A percentile compares a stretch with the other conserved stretches of the same genome.
Conservation (phyloP, 2,113 vertebrate species). For the Corythornis cristatus region DNA sequence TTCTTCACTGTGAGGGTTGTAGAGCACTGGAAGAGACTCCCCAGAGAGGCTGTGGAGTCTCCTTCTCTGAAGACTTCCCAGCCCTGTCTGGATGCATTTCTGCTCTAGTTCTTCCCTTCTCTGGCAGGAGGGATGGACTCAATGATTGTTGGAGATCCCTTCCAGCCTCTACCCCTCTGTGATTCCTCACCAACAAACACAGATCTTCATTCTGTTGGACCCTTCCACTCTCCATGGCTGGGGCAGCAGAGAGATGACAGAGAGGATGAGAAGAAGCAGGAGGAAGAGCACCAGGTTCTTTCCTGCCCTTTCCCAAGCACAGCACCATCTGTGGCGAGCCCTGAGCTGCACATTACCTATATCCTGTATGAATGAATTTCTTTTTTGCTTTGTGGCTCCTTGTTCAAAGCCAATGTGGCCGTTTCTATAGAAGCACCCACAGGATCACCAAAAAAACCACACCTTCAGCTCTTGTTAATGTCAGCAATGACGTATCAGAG, state of each 20-base stretch:
- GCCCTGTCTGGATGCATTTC: too few species aligned
- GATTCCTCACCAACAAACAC: not conserved
- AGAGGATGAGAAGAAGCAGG: not conserved
- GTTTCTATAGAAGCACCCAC: conserved; percentile 66
- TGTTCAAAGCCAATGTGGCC: conserved; percentile 33
- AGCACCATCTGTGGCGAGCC: not conserved
- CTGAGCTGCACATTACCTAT: not conserved
- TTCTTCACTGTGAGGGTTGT: too few species aligned
- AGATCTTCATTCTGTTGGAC: not conserved
- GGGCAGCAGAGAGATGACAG: not conserved
- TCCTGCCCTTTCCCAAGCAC: conserved; percentile 42
- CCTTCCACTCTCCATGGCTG: rapidly evolving
- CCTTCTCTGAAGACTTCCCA: too few species aligned
- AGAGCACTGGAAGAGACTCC: too few species aligned
- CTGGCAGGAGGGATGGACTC: too few species aligned
- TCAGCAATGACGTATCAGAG: conserved; percentile 69
- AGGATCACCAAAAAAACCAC: conserved; percentile 61
- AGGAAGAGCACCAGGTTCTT: not conserved
- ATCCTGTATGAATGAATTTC: conserved; percentile 68
- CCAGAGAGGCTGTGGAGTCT: too few species aligned
- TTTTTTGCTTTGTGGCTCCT: not conserved
- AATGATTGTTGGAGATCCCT: too few species aligned
- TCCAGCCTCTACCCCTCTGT: too few species aligned
- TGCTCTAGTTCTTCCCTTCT: too few species aligned
- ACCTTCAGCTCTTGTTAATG: conserved; percentile 56